Percentiles rank a stretch among this genome's conserved stretches.
phyloP scores from a whole-genome alignment of 2,113 vertebrate species.

The Sinocyclocheilus anshuiensis region DNA sequence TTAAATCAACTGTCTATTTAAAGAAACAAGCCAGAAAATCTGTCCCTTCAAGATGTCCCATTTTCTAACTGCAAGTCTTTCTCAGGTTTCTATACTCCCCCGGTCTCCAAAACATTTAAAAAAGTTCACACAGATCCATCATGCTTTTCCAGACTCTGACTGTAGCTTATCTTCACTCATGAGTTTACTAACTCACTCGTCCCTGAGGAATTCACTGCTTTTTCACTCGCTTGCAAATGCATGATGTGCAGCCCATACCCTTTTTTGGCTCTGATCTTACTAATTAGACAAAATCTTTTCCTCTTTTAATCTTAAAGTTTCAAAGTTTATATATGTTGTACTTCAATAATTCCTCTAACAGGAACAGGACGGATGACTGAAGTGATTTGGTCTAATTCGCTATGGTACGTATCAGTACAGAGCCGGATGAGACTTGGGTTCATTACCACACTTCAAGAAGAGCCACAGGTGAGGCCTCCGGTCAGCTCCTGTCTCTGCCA shows the following conservation, averaged over 20 bases:
- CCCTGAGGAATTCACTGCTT: slow-evolving; percentile 47
- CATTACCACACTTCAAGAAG: slow-evolving; percentile 34
- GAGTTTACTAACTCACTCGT: slow-evolving; percentile 37
- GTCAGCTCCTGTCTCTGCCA: slow-evolving; percentile 8
- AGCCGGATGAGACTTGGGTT: slow-evolving; percentile 20
- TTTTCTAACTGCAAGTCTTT: slow-evolving; percentile 27
- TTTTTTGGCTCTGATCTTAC: slow-evolving; percentile 49
- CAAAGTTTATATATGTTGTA: background rate
- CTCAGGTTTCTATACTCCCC: slow-evolving; percentile 12
- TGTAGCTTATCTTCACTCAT: slow-evolving; percentile 29
- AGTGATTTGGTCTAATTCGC: background rate
- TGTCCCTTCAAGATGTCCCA: background rate
- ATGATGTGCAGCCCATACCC: slow-evolving; percentile 32
- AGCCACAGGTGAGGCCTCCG: slow-evolving; percentile 2
- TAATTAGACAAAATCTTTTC: background rate
- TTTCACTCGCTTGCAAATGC: slow-evolving; percentile 32
- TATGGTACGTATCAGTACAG: background rate
- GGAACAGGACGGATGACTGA: background rate
- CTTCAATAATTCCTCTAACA: background rate
- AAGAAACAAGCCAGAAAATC: background rate
- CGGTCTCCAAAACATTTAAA: background rate
- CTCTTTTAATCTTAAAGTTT: background rate
- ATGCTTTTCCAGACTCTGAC: slow-evolving; percentile 42
- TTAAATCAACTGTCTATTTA: background rate
- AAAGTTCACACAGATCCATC: slow-evolving; percentile 48